Evolutionary conservation across 2,888 invertebrate species (phyloP), one percentile per base, ranked within the genome.

Genomic region (Lagria hirta): DNA sequence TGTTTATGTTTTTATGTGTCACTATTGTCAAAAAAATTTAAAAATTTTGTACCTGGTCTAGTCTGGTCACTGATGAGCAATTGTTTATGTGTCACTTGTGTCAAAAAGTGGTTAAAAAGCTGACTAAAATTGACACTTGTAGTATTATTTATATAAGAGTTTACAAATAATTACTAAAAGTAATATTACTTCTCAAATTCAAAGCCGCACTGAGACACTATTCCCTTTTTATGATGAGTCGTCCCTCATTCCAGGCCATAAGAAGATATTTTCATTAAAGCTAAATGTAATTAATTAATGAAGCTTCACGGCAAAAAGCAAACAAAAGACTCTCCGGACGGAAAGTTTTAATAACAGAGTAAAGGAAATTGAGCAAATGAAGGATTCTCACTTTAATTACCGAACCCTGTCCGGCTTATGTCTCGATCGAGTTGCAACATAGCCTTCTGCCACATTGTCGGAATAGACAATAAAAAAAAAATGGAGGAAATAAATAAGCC

Each of bases 381-480:
- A 27, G 28, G 11, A 22, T 26, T 27, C 28, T 37, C 37, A 21
- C 28, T 28, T 35, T 37, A 37, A 37, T 37, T 37, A 37, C 21
- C 10, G 11, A 26, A 10, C 12, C 18, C 13, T 24, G 12, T 24
- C 13, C 13, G 8, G 6, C 24, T 18, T 18, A 18, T 18, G 4
- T 3, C 24, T 4, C n/a, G 20, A 6, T 18, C 20, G 20, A 18
- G 20, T 6, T 6, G 20, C n/a, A 18, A 18, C 20, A 6, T 18
- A 18, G 6, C 20, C n/a, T 18, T n/a, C 20, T 18, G 20, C 20
- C 20, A 18, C 4, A 18, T n/a, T 6, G n/a, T n/a, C n/a, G n/a
- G n/a, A 38, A 38, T 22, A 23, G 38, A 23, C 38, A 30, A 38
- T 38, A 38, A 38, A 38, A 38, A n/a, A n/a, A n/a, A n/a, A n/a